Evolutionary conservation across 2,113 vertebrate genomes (phyloP), one percentile per base, ranked within the genome.

Genomic region (Mugil cephalus): DNA sequence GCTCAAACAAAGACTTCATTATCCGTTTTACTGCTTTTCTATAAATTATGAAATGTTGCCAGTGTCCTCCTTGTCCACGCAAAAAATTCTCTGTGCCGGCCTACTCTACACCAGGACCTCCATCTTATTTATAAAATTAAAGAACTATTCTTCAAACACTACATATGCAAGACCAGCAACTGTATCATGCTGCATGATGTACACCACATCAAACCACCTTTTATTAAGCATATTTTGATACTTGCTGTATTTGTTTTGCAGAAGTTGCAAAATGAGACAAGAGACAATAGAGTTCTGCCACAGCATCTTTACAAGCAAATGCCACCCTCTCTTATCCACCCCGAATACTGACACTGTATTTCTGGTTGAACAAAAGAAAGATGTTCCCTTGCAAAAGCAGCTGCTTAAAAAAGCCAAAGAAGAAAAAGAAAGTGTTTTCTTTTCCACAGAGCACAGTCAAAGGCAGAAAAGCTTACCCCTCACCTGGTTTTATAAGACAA

Each of bases 351-450:
- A 65, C 52, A 74, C 67, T 65, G n/a, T 76, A 77, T 85, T 81
- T 76, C 67, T 40, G 40, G 82, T 69, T 69, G 15, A 80, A 64
- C 38, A 77, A 61, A 69, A 70, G 64, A 63, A 64, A 50, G 46
- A 21, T 48, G 15, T 74, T 68, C 21, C 40, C 73, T 76, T 62
- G 70, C 52, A 77, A 81, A 79, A 83, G 47, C 77, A 83, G 83
- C 80, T 84, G 72, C 79, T 86, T 43, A 85, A 80, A 88, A 71
- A 81, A 87, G 79, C 50, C 45, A 17, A 48, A 35, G n/a, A 62
- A 64, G 18, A 56, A 54, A 71, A 64, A 30, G 17, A 53, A 45
- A 47, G 71, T 11, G 43, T 51, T 45, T 69, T 71, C 30, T 40
- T 64, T 36, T 62, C 50, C 46, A 34, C 21, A 17, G 21, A 74